These are phyloP conservation scores for Phrynocephalus versicolor DNA, from an alignment of 2,113 vertebrate genomes.

Conservation along the genomic window DNA sequence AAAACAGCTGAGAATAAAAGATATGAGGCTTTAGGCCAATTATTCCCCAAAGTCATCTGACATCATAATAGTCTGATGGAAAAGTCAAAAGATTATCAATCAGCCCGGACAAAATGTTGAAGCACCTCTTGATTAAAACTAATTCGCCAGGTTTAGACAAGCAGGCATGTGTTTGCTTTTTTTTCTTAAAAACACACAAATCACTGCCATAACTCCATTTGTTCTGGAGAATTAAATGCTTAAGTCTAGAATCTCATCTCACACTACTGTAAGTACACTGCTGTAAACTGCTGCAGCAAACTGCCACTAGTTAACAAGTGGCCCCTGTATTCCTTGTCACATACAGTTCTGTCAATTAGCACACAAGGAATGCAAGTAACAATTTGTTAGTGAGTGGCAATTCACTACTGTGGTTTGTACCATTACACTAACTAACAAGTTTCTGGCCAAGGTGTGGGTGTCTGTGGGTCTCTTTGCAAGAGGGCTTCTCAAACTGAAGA, in stretches of 20 bases:
- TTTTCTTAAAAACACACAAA: neutral
- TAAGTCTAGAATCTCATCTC: neutral
- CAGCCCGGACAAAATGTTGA: neutral
- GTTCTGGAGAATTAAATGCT: neutral
- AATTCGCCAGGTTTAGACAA: neutral
- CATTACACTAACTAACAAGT: too few relatives aligned
- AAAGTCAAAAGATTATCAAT: neutral
- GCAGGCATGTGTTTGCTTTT: neutral
- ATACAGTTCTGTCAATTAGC: too few relatives aligned
- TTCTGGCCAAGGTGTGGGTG: too few relatives aligned
- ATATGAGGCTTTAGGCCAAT: neutral
- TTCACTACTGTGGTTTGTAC: too few relatives aligned
- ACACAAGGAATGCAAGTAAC: too few relatives aligned
- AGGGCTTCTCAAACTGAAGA: too few relatives aligned
- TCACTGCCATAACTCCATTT: neutral
- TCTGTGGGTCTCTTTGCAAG: too few relatives aligned
- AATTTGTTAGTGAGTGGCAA: too few relatives aligned
- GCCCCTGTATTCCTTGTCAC: too few relatives aligned
- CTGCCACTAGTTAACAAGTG: too few relatives aligned
- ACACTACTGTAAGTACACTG: too few relatives aligned
- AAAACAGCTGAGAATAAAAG: constrained; percentile 57
- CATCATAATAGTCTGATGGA: neutral
- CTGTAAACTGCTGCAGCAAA: too few relatives aligned
- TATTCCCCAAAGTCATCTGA: constrained; percentile 8
- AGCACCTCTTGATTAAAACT: neutral